phyloP scores from a whole-genome alignment of 2,888 invertebrate genomes.

The Ochropleura plecta region DNA sequence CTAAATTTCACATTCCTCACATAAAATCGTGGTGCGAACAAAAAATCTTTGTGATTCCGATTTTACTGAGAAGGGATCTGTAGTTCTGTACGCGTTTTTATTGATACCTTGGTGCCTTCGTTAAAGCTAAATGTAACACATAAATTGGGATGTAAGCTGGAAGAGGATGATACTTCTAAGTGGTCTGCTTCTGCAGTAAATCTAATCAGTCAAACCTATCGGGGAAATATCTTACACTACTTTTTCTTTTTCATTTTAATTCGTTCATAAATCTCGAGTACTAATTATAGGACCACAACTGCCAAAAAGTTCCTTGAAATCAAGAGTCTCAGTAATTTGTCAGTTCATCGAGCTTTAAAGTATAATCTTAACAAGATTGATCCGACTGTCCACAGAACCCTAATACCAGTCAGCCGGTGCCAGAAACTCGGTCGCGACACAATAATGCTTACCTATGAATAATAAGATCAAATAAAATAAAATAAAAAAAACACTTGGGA shows the following conservation, averaged over 20 bases:
- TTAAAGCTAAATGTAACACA: neutral
- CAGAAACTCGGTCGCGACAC: slow-evolving; percentile 75
- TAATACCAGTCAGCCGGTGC: slow-evolving; percentile 68
- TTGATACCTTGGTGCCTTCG: slow-evolving; percentile 20
- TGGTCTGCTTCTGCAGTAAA: neutral
- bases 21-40: slow-evolving; percentile 79
- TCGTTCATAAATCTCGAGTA: neutral
- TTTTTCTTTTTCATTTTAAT: neutral
- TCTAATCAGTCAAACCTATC: neutral
- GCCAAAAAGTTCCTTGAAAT: neutral
- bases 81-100: slow-evolving; percentile 46
- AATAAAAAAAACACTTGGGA: slow-evolving; percentile 79
- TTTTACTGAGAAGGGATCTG: slow-evolving; percentile 57
- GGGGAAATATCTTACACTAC: neutral
- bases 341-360: slow-evolving; percentile 9
- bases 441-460: slow-evolving; percentile 88
- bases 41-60: slow-evolving; percentile 69
- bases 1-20: slow-evolving; percentile 87
- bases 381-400: slow-evolving; percentile 61
- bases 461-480: slow-evolving; percentile 83
- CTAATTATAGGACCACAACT: neutral
- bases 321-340: neutral
- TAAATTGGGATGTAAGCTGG: neutral
- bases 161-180: neutral
- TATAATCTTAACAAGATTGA: slow-evolving; percentile 17